Base-by-base conservation (phyloP, 2,888 invertebrate species). In the Tetranychus truncatus region DNA sequence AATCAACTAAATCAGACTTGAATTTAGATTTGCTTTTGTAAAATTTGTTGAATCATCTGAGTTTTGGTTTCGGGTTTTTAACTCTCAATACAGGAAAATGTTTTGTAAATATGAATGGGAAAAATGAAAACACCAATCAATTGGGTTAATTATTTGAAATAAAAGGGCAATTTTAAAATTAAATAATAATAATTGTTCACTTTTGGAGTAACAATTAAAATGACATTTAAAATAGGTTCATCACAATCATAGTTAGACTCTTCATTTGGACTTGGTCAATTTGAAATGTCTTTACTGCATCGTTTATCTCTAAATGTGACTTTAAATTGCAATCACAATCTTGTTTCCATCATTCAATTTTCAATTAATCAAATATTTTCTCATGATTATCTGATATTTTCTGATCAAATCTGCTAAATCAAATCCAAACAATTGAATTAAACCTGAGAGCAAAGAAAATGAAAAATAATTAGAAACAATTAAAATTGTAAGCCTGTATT, bases 221-320 rank as follows among this genome's bases (percentile, higher is more conserved):
- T 55, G 55, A 55, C 55, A 55, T 55, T 55, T 15, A 55, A 55
- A 55, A 55, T 55, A 55, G 55, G 15, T 55, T 55, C 15, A 55
- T 55, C 55, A 55, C 55, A 55, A 55, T 55, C 15, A 55, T 34
- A 55, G 15, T 55, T 55, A 55, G 55, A 55, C 55, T 55, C 55
- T 55, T 55, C 55, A 55, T 55, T 55, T 55, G 55, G 55, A 55
- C 55, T 55, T 55, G 55, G 55, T 55, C 55, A 55, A 55, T 55
- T 55, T 55, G 55, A 55, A 55, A 55, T 55, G 55, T 55, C 55
- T 55, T 55, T 55, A 15, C 55, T 55, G 55, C 55, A 55, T 55
- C 55, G 6, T 3, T 9, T 6, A 15, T 55, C 9, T 55, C 15
- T 15, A 55, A 55, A 15, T 55, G 55, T 55, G 55, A 55, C 55